Evolutionary conservation across 2,888 invertebrate species (phyloP), one percentile per base, ranked within the genome.

Genomic region (Cistogaster globosa): DNA sequence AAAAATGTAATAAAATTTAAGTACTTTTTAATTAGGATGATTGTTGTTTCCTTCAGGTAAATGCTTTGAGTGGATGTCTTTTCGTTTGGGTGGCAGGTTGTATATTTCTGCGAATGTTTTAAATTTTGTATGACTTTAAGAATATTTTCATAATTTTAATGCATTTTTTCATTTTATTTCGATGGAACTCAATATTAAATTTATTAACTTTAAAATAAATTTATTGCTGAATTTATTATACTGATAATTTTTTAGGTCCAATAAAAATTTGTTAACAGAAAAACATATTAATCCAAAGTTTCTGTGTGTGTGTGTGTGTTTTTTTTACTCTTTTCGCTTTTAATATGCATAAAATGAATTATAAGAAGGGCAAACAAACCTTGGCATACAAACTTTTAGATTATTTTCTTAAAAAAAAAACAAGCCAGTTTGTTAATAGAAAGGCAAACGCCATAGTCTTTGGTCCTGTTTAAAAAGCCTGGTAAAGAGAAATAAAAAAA

Each of bases 331-430:
- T 51, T 42, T 74, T 5, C 1, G 12, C 26, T 55, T 0, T 60
- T 51, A 82, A 38, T 57, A 75, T 57, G 22, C 65, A 74, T 20
- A 26, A 76, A 16, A 68, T 22, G 18, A 51, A 11, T 26, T 67
- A 58, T 42, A 12, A 38, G 38, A 51, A 75, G 62, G 60, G 42
- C 20, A 45, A 71, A 60, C 60, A 78, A 79, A 71, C 85, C 78
- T 82, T 82, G 78, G 53, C 76, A 53, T 76, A 77, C 65, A 79
- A 51, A 82, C 32, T 67, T 55, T 68, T 57, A n/a, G 20, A 55
- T 45, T 55, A 55, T 16, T 81, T 48, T 69, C 2, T 18, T 32
- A 5, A 0, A 7, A 7, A 2, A 20, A 79, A 32, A 9, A 22
- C 20, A 45, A 55, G 26, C 51, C 32, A 48, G 18, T 71, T 71